Percentiles rank a stretch among this genome's conserved stretches.
phyloP scores from a whole-genome alignment of 2,797 vertebrate species.

The Hydrophis major region DNA sequence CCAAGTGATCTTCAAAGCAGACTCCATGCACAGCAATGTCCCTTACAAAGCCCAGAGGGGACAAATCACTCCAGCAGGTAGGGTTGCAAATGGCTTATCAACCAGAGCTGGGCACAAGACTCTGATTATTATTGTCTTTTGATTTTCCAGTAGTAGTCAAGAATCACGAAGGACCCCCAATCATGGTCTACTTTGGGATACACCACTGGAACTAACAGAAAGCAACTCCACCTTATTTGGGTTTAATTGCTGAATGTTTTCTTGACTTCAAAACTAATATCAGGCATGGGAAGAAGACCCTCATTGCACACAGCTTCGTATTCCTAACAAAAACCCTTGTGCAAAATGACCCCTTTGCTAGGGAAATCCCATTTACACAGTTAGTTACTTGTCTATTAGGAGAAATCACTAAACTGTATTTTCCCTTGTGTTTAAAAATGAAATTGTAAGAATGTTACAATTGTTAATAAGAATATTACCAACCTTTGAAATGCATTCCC shows the following conservation, averaged over 20 bases:
- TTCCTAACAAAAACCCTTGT: background rate
- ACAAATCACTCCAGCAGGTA: background rate
- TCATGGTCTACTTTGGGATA: background rate
- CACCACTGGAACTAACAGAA: background rate
- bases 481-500: slow-evolving; percentile 83
- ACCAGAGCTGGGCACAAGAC: background rate
- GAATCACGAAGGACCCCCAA: background rate
- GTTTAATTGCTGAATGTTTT: background rate
- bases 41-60: background rate
- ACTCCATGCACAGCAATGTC: background rate
- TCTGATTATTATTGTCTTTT: background rate
- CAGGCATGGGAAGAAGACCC: background rate
- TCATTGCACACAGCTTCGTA: background rate
- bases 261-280: background rate
- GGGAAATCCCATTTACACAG: background rate
- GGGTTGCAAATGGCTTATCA: background rate
- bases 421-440: background rate
- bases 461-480: slow-evolving; percentile 35
- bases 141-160: background rate
- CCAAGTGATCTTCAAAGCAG: background rate
- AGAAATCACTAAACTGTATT: background rate
- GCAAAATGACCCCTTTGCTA: background rate
- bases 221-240: background rate
- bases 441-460: background rate
- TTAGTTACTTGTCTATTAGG: background rate